A percentile compares a stretch with the other conserved stretches of the same genome.
Evolutionary conservation across 2,113 vertebrate species (phyloP).

Genomic region (Cebus imitator): DNA sequence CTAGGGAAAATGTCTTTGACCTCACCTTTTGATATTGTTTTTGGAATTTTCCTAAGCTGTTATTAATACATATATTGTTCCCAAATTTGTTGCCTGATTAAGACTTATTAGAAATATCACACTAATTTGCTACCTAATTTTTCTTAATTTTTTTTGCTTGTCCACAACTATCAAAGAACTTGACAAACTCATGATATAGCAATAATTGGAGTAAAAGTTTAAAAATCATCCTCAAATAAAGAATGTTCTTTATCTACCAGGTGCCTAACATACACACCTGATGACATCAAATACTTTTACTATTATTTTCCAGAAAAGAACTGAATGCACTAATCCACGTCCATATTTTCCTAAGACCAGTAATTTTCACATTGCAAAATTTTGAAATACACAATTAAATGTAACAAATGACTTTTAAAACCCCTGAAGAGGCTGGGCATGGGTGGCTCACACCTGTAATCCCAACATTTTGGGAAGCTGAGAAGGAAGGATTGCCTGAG

Average conservation of each 20-base stretch:
- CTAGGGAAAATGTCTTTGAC: not conserved
- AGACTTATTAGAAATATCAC: conserved; percentile 1
- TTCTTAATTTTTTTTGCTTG: conserved; percentile 5
- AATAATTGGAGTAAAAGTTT: conserved; percentile 36
- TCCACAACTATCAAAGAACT: conserved; percentile 17
- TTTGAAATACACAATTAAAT: conserved; percentile 9
- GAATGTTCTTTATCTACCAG: not conserved
- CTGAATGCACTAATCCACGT: not conserved
- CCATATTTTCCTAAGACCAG: conserved; percentile 22
- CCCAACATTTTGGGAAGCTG: too few relatives aligned
- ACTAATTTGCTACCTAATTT: not conserved
- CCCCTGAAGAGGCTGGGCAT: not conserved
- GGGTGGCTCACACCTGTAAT: too few relatives aligned
- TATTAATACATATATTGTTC: not conserved
- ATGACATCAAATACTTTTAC: not conserved
- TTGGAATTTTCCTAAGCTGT: not conserved
- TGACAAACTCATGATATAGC: not conserved
- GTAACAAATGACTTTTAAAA: conserved; percentile 20
- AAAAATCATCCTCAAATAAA: not conserved
- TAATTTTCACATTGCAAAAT: conserved; percentile 25
- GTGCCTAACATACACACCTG: not conserved
- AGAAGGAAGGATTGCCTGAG: too few relatives aligned
- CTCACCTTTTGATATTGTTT: not conserved
- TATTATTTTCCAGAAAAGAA: conserved; percentile 4
- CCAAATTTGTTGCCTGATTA: conserved; percentile 6